Conservation (phyloP, 2,113 vertebrate species). For the Hipposideros armiger region DNA sequence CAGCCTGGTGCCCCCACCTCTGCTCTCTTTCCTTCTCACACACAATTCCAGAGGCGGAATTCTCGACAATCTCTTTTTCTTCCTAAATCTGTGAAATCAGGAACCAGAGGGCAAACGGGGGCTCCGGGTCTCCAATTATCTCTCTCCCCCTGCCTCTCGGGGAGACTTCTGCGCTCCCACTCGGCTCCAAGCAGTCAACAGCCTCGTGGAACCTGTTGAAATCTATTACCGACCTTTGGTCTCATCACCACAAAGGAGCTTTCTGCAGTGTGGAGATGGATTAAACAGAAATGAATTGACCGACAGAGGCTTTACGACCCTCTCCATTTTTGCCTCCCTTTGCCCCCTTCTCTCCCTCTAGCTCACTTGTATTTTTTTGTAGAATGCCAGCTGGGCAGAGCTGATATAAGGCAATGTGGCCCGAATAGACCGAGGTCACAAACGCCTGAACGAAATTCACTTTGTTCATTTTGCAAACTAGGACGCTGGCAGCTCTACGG, state of each 20-base stretch:
- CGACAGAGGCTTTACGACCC: conserved; percentile 60
- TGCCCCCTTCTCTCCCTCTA: neutral
- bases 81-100: conserved; percentile 71
- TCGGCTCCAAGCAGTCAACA: conserved; percentile 48
- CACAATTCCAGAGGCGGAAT: conserved; percentile 49
- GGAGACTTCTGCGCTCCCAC: conserved; percentile 4
- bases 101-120: conserved; percentile 66
- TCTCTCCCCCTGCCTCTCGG: conserved; percentile 63
- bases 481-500: conserved; percentile 50
- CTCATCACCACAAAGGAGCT: conserved; percentile 76
- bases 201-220: conserved; percentile 79
- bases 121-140: conserved; percentile 71
- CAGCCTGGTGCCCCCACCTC: neutral
- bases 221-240: conserved; percentile 86
- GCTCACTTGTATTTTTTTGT: conserved; percentile 65
- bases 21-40: neutral
- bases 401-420: conserved; percentile 42
- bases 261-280: conserved; percentile 73
- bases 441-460: conserved; percentile 74
- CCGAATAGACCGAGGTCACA: conserved; percentile 57
- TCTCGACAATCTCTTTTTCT: conserved; percentile 72
- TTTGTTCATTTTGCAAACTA: conserved; percentile 75
- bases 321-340: neutral
- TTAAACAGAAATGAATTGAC: conserved; percentile 84
- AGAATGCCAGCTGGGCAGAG: conserved; percentile 50